A percentile compares a stretch with the other conserved stretches of the same genome.
phyloP scores from a whole-genome alignment of 2,113 vertebrate species.

The Hemiscyllium ocellatum region DNA sequence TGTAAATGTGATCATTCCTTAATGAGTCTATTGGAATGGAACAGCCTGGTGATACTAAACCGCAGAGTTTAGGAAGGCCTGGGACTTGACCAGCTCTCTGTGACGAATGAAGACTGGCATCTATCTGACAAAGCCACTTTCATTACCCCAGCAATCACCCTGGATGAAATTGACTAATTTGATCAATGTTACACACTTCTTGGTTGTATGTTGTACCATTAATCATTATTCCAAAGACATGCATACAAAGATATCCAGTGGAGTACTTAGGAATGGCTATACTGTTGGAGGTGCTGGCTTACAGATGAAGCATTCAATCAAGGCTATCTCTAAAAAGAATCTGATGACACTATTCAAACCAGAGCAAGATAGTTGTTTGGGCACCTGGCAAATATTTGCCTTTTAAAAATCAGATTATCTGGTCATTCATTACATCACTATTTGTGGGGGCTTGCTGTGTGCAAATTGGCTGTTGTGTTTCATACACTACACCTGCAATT shows the following conservation, averaged over 20 bases:
- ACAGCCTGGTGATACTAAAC: neutral
- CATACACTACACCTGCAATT: neutral
- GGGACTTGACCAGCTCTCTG: neutral
- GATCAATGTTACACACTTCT: neutral
- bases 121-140: no score
- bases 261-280: neutral
- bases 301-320: no score
- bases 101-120: neutral
- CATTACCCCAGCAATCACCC: neutral
- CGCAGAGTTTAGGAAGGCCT: neutral
- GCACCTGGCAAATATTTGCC: neutral
- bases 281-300: neutral
- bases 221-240: neutral
- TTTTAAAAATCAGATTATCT: neutral
- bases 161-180: neutral
- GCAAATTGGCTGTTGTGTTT: neutral
- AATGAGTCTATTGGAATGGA: neutral
- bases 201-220: neutral
- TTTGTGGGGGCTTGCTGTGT: neutral
- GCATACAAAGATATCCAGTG: no score
- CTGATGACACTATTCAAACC: neutral
- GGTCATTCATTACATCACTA: neutral
- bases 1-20: neutral
- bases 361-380: neutral
- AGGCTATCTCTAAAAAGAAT: no score